Evolutionary conservation across 2,888 invertebrate genomes (phyloP).

Genomic region (Asteroscopus sphinx): DNA sequence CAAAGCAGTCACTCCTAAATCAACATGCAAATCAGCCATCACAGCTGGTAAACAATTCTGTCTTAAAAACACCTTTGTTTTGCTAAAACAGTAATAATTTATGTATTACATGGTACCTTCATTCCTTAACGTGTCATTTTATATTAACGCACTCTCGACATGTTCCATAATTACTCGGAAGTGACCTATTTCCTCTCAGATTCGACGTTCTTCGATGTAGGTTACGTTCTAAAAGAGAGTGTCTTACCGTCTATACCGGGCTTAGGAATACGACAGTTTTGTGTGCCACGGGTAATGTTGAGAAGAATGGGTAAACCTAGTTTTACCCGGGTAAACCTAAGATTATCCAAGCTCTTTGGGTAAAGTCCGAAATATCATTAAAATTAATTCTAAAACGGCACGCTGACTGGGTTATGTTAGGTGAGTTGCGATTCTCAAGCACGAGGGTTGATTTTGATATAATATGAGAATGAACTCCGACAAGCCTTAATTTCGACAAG

Average conservation of each 20-base stretch:
- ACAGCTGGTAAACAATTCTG: constrained; percentile 12
- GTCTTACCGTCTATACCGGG: neutral
- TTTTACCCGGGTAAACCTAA: too few species aligned
- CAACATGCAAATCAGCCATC: neutral
- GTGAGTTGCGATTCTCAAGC: too few species aligned
- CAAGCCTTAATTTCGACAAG: too few species aligned
- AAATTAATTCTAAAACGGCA: too few species aligned
- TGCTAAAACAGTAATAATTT: constrained; percentile 17
- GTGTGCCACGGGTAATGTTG: too few species aligned
- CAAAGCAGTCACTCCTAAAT: too few species aligned
- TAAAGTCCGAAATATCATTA: too few species aligned
- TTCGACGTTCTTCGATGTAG: constrained; percentile 32
- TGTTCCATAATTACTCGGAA: constrained; percentile 36
- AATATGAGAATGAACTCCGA: too few species aligned
- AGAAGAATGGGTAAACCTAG: too few species aligned
- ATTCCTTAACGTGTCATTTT: constrained; percentile 34
- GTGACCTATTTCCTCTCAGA: constrained; percentile 38
- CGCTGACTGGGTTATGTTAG: too few species aligned
- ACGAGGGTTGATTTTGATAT: too few species aligned
- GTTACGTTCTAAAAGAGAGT: constrained; percentile 27
- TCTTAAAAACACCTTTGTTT: neutral
- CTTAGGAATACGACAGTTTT: neutral
- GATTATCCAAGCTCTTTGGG: too few species aligned
- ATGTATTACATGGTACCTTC: constrained; percentile 11
- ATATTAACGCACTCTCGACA: constrained; percentile 20